Base-by-base conservation (phyloP, 2,113 vertebrate species). In the Ameiurus melas region DNA sequence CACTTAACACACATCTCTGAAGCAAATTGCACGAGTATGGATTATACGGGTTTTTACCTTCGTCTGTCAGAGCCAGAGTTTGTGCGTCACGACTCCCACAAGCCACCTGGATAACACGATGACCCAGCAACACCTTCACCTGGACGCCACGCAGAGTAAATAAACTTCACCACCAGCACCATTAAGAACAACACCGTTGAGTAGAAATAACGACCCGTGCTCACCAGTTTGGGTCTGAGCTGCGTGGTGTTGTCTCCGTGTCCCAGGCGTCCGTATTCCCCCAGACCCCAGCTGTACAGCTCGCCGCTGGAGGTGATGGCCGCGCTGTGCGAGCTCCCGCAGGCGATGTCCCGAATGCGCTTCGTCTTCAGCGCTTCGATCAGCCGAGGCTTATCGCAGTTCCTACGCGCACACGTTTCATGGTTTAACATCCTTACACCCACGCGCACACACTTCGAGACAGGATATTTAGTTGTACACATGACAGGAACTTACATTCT, bases 181-280 rank as follows among this genome's bases (percentile, higher is more conserved):
- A 51, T 51, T 51, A 10, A 10, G 10, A 51, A 51, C 47, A 10
- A 51, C 9, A 9, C 47, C 1, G 47, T 51, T 10, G 8, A 0
- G 43, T 7, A 6, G 43, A 7, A 7, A 20, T 36, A 1, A 39
- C 43, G 39, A 4, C 16, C 16, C 3, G 5, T 25, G 9, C 80
- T 22, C 95, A 99, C 98, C 97, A 99, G 97, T 94, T 99, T 99
- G 43, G 98, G 98, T 90, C 98, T 97, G 77, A 99, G 96, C 87
- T 99, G 98, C 0, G 98, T 99, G 0, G 98, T 98, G 92, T 99
- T 99, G 93, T 99, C 98, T 4, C 98, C 98, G 1, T 99, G 98
- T 55, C 98, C 98, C 22, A 99, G 94, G 0, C 98, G 97, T 58
- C 98, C 98, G 25, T 99, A 99, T 85, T 99, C 98, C 14, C 98